phyloP scores from a whole-genome alignment of 2,888 invertebrate genomes.

The Molorchus minor region DNA sequence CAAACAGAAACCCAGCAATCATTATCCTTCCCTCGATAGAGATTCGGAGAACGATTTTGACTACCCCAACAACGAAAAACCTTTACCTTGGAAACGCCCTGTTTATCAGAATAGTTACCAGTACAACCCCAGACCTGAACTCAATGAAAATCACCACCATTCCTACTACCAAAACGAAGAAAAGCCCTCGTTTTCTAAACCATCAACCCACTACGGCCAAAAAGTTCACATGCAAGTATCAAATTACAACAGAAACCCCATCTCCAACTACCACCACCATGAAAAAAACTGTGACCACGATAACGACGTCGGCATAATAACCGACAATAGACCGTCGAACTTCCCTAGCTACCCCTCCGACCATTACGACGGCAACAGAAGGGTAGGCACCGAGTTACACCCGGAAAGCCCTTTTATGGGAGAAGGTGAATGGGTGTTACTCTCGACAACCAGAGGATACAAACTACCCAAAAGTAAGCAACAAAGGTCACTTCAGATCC shows the following conservation, averaged over 20 bases:
- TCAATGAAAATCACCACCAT: slow-evolving; percentile 47
- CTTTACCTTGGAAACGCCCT: slow-evolving; percentile 23
- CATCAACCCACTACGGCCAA: slow-evolving; percentile 47
- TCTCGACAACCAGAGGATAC: slow-evolving; percentile 82
- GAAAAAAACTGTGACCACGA: slow-evolving; percentile 43
- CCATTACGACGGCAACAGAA: slow-evolving; percentile 26
- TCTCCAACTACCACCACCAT: slow-evolving; percentile 28
- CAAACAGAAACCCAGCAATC: slow-evolving; percentile 63
- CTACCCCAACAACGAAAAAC: slow-evolving; percentile 20
- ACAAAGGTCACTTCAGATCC: slow-evolving; percentile 54
- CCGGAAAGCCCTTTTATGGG: slow-evolving; percentile 71
- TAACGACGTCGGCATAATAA: slow-evolving; percentile 61
- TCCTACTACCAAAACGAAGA: slow-evolving; percentile 63
- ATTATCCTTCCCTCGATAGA: slow-evolving; percentile 52
- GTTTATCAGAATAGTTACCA: slow-evolving; percentile 18
- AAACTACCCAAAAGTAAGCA: slow-evolving; percentile 62
- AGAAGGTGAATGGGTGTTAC: slow-evolving; percentile 80
- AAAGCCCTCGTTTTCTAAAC: slow-evolving; percentile 44
- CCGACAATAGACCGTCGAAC: slow-evolving; percentile 67
- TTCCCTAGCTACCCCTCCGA: slow-evolving; percentile 67
- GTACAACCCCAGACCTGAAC: slow-evolving; percentile 13
- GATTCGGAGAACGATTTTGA: slow-evolving; percentile 50
- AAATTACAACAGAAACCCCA: slow-evolving; percentile 21
- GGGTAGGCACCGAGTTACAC: slow-evolving; percentile 55
- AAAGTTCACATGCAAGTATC: slow-evolving; percentile 51